phyloP scores from a whole-genome alignment of 2,888 invertebrate species.

The Xanthia togata region DNA sequence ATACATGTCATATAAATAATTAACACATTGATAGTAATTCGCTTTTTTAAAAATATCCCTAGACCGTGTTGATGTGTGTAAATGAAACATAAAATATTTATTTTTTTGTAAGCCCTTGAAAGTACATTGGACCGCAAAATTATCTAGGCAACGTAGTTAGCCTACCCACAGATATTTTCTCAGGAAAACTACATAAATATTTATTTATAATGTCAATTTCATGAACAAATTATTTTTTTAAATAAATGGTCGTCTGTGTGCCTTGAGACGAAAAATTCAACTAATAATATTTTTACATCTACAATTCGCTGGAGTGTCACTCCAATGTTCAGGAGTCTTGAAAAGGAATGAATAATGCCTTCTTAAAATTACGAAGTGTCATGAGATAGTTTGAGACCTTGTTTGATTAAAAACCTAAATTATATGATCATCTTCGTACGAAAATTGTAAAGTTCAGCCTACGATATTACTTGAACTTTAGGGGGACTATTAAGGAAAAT shows the following conservation, averaged over 20 bases:
- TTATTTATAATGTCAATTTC: neutral
- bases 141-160: neutral
- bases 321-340: conserved; percentile 53
- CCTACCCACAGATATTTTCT: neutral
- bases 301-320: conserved; percentile 56
- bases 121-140: neutral
- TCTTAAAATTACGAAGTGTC: conserved; percentile 52
- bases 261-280: conserved; percentile 20
- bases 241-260: conserved; percentile 6
- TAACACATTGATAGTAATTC: too few species aligned
- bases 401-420: conserved; percentile 34
- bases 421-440: conserved; percentile 19
- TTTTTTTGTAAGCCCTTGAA: neutral
- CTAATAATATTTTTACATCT: conserved; percentile 43
- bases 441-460: conserved; percentile 9
- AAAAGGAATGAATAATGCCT: conserved; percentile 51
- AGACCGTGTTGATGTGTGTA: too few species aligned
- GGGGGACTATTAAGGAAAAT: neutral
- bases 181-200: neutral
- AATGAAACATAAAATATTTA: neutral
- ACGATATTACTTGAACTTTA: neutral
- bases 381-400: conserved; percentile 48
- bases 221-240: conserved; percentile 24
- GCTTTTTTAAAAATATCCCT: too few species aligned
- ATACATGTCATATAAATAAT: too few species aligned